These are phyloP conservation scores for Microtus pennsylvanicus DNA, from an alignment of 2,113 vertebrate genomes.

Conservation along the genomic window DNA sequence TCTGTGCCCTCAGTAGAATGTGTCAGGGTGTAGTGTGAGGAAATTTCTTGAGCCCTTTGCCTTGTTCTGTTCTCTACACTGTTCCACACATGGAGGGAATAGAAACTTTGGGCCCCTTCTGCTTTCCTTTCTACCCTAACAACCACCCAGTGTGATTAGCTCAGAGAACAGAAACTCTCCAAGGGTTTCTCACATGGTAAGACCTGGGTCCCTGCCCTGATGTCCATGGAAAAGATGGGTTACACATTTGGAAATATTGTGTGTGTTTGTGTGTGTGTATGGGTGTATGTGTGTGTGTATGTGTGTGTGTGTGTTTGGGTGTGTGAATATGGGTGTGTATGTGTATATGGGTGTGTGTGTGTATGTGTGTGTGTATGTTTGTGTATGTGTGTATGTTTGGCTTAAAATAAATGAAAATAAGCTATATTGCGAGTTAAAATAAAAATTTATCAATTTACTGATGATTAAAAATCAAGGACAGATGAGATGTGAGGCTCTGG, in stretches of 20 bases:
- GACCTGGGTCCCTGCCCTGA: not conserved
- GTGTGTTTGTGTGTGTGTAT: not conserved
- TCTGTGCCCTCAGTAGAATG: not conserved
- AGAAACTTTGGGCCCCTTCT: not conserved
- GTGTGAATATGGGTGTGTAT: not conserved
- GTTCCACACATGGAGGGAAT: not conserved
- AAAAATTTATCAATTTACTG: constrained; percentile 80
- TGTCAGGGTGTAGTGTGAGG: not conserved
- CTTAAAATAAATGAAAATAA: constrained; percentile 81
- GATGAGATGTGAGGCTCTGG: constrained; percentile 83
- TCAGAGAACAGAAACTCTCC: constrained; percentile 56
- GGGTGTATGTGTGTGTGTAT: constrained; percentile 11
- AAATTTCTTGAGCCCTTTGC: not conserved
- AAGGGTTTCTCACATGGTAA: constrained; percentile 44
- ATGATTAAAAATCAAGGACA: constrained; percentile 86
- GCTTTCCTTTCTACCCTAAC: not conserved
- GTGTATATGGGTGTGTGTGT: not conserved
- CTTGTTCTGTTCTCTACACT: not conserved
- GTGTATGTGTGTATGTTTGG: not conserved
- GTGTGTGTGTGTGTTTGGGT: not conserved
- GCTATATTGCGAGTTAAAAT: constrained; percentile 83
- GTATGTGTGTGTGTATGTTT: not conserved
- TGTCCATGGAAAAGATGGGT: constrained; percentile 50
- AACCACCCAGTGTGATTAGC: not conserved
- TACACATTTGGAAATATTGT: constrained; percentile 47